Evolutionary conservation across 2,113 vertebrate species (phyloP), one percentile per base, ranked within the genome.

Genomic region (Phyllostomus discolor): DNA sequence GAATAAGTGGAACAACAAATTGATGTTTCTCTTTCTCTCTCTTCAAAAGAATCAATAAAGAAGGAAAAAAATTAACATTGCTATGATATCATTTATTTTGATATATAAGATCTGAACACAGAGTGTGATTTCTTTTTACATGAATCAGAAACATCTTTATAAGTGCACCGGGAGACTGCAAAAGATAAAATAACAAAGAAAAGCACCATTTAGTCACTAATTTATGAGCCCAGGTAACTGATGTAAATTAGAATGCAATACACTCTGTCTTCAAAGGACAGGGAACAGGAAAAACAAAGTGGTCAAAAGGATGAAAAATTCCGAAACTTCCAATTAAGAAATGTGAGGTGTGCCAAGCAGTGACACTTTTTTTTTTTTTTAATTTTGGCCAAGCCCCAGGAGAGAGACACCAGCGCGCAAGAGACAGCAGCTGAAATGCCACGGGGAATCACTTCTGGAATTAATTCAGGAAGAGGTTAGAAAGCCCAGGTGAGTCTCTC

Each of bases 381-480:
- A 15, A 48, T 70, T 76, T 59, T 31, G 54, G n/a, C 84, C 66
- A 82, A 87, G 38, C 64, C 81, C 81, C 16, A 2, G 87, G 80
- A 70, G 88, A 85, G 16, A 89, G 54, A 54, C 38, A 35, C 14
- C 75, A 57, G 57, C 70, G 67, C 82, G 11, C 7, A 38, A 62
- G 72, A 81, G 81, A 64, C 5, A 10, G 88, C 84, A 69, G 59
- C 92, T 81, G 35, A 52, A 46, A 52, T 57, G 78, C 95, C 82
- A 35, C 0, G 3, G 94, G 95, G 96, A 91, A 89, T 85, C 75
- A 19, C 80, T 66, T 80, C 81, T 95, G 38, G 15, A 75, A 86
- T 86, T 95, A 94, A 96, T 93, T 97, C 95, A 91, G 95, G 95
- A 95, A 92, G 97, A 95, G 73, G 59, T 73, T 86, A 95, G 90